Conservation (phyloP, 2,888 invertebrate genomes). For the Hofmannophila pseudospretella region DNA sequence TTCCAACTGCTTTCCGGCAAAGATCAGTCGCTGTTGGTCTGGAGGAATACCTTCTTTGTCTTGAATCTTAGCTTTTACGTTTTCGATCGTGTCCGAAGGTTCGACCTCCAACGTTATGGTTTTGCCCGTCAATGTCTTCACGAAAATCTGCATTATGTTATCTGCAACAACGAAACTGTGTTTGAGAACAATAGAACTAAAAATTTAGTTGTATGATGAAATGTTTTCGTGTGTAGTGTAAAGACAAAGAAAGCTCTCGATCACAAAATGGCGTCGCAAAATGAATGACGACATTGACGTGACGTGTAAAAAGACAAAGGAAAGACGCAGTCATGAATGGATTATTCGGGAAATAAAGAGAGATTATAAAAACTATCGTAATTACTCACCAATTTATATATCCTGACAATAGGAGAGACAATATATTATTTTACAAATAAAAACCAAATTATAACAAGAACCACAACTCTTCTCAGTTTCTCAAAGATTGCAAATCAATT, state of each 20-base stretch:
- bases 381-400: slow-evolving; percentile 5
- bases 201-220: slow-evolving; percentile 28
- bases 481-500: slow-evolving; percentile 1
- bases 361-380: too few species aligned
- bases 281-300: slow-evolving; percentile 4
- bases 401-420: neutral
- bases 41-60: slow-evolving; percentile 60
- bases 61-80: slow-evolving; percentile 58
- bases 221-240: slow-evolving; percentile 14
- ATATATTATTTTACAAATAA: slow-evolving; percentile 8
- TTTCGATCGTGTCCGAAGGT: slow-evolving; percentile 53
- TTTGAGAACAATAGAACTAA: slow-evolving; percentile 27
- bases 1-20: slow-evolving; percentile 54
- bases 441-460: slow-evolving; percentile 2
- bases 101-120: slow-evolving; percentile 55
- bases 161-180: slow-evolving; percentile 41
- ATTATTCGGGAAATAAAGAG: neutral
- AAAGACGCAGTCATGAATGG: neutral
- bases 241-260: slow-evolving; percentile 51
- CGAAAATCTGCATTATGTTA: slow-evolving; percentile 49
- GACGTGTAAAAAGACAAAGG: neutral
- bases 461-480: slow-evolving; percentile 4
- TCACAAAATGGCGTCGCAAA: slow-evolving; percentile 65
- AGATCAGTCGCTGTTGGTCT: slow-evolving; percentile 54
- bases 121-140: slow-evolving; percentile 46